These are phyloP conservation scores for Heteronetta atricapilla DNA, from an alignment of 2,113 vertebrate genomes.

Conservation along the genomic window DNA sequence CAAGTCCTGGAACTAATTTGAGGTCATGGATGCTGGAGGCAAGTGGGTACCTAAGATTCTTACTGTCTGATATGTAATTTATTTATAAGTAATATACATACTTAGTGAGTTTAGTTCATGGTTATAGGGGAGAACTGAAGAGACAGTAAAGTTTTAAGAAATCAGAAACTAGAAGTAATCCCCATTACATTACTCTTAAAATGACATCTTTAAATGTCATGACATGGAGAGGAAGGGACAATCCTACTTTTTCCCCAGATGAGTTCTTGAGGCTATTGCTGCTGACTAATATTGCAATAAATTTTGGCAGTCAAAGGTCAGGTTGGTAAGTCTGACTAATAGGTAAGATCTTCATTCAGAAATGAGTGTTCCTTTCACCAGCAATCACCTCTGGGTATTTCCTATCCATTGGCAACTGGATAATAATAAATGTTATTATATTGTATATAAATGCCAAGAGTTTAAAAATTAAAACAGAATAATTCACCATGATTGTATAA, in stretches of 20 bases:
- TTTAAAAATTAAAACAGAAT: background rate
- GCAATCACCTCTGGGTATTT: background rate
- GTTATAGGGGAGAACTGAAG: background rate
- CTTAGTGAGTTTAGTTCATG: background rate
- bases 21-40: background rate
- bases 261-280: background rate
- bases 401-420: background rate
- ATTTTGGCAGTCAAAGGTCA: background rate
- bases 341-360: background rate
- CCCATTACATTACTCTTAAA: background rate
- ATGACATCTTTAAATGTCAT: background rate
- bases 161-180: background rate
- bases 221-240: background rate
- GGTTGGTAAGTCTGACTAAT: background rate
- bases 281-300: background rate
- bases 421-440: background rate
- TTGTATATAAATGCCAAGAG: background rate
- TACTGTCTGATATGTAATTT: background rate
- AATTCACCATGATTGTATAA: background rate
- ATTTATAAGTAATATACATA: no score
- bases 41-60: background rate
- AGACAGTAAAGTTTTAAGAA: background rate
- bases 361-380: background rate
- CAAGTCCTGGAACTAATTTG: background rate
- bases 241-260: fast-evolving